Evolutionary conservation across 1,140 invertebrate genomes (phyloP).

Genomic region (Drosophila sechellia): DNA sequence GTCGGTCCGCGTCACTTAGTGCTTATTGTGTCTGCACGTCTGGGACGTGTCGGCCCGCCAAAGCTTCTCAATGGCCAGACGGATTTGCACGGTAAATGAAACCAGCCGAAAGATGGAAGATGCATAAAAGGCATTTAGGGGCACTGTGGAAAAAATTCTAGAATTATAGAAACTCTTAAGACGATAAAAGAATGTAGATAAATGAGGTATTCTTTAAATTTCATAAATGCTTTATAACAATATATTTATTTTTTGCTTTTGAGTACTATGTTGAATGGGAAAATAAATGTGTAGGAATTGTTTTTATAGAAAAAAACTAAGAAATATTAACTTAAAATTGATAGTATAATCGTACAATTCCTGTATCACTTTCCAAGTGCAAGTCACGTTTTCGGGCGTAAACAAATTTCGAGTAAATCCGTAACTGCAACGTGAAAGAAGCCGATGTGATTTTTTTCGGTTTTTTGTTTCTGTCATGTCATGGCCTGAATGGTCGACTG

Average conservation of each 20-base stretch:
- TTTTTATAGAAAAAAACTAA: too few species aligned
- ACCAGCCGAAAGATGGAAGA: constrained; percentile 34
- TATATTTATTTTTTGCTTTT: too few species aligned
- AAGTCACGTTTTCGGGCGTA: constrained; percentile 16
- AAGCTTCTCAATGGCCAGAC: constrained; percentile 63
- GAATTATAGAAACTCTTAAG: neutral
- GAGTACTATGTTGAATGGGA: too few species aligned
- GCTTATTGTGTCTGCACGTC: constrained; percentile 80
- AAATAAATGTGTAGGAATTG: too few species aligned
- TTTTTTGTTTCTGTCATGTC: constrained; percentile 69
- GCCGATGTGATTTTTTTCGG: constrained; percentile 14
- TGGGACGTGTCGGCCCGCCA: constrained; percentile 56
- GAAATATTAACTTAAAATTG: neutral
- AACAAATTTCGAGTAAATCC: constrained; percentile 57
- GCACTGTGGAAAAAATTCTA: constrained; percentile 14
- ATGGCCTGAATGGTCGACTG: constrained; percentile 52
- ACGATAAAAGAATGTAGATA: too few species aligned
- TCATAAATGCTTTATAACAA: too few species aligned
- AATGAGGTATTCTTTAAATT: too few species aligned
- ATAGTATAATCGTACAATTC: neutral
- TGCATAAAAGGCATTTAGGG: constrained; percentile 10
- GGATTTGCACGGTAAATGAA: constrained; percentile 76
- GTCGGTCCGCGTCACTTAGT: constrained; percentile 69
- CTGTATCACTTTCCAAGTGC: constrained; percentile 9
- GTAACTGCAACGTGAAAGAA: constrained; percentile 55